A percentile compares a stretch with the other conserved stretches of the same genome.
Evolutionary conservation across 2,797 vertebrate genomes (phyloP).

Genomic region (Pogoniulus pusillus): DNA sequence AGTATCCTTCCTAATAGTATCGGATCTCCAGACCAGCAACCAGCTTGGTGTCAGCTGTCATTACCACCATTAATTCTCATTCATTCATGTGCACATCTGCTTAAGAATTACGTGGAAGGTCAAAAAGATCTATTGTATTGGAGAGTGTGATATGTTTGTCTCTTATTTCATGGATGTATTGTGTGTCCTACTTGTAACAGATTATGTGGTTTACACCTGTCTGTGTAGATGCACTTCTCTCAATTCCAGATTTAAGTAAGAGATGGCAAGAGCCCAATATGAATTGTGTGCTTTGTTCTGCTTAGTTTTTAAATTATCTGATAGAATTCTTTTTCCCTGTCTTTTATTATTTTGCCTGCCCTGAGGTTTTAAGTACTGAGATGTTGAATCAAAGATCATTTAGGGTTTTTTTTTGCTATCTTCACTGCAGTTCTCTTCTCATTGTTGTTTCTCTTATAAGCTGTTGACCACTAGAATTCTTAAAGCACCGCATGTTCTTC

Average conservation of each 20-base stretch:
- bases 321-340: slow-evolving; percentile 3
- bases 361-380: background rate
- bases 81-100: background rate
- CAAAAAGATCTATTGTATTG: background rate
- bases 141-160: background rate
- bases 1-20: background rate
- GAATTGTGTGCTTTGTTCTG: slow-evolving; percentile 5
- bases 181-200: background rate
- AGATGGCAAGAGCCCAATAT: background rate
- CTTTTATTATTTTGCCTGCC: slow-evolving; percentile 39
- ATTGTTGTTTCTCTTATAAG: background rate
- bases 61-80: background rate
- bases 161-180: background rate
- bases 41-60: background rate
- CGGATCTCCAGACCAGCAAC: background rate
- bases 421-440: background rate
- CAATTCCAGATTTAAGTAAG: background rate
- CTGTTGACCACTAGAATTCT: background rate
- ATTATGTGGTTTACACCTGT: background rate
- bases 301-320: slow-evolving; percentile 30
- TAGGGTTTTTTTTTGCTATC: background rate
- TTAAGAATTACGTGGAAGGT: slow-evolving; percentile 16
- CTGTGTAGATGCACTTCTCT: background rate
- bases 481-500: slow-evolving; percentile 9
- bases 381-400: background rate